Percentiles rank a stretch among this genome's conserved stretches.
Conservation (phyloP, 2,888 invertebrate genomes). For the Leucania comma region DNA sequence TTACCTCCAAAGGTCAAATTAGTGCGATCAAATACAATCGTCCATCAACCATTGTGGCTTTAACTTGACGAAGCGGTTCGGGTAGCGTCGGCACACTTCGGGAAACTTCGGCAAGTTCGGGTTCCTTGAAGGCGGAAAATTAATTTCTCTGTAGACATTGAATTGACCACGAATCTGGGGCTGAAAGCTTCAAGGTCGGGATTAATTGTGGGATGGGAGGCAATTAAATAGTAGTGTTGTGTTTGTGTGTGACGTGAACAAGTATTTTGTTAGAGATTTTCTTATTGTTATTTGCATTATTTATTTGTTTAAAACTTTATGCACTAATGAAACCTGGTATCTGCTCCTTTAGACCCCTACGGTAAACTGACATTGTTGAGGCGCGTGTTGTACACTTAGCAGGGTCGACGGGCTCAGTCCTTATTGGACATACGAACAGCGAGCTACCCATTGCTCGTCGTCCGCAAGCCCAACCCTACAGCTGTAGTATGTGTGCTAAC, state of each 20-base stretch:
- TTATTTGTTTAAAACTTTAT: no score
- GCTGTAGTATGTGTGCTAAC: no score
- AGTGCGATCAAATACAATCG: conserved; percentile 43
- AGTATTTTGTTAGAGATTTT: neutral
- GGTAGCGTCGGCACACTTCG: conserved; percentile 11
- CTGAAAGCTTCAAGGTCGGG: conserved; percentile 30
- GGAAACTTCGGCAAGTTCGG: conserved; percentile 17
- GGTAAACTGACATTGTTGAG: no score
- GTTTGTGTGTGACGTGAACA: conserved; percentile 1
- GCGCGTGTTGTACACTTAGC: no score
- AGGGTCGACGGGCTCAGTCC: no score
- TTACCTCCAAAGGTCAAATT: conserved; percentile 30
- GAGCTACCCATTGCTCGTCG: no score
- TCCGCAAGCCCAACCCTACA: no score
- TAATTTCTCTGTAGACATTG: conserved; percentile 54
- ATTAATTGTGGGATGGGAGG: conserved; percentile 15
- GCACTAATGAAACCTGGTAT: no score
- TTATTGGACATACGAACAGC: no score
- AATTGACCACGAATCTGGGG: conserved; percentile 44
- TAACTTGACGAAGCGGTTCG: conserved; percentile 16
- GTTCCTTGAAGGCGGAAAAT: conserved; percentile 51
- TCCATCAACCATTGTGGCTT: conserved; percentile 34
- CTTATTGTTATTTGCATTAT: neutral
- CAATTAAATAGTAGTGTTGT: neutral
- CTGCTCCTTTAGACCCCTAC: no score